A percentile compares a stretch with the other conserved stretches of the same genome.
Evolutionary conservation across 2,113 vertebrate genomes (phyloP).

Genomic region (Harpagus bidentatus): DNA sequence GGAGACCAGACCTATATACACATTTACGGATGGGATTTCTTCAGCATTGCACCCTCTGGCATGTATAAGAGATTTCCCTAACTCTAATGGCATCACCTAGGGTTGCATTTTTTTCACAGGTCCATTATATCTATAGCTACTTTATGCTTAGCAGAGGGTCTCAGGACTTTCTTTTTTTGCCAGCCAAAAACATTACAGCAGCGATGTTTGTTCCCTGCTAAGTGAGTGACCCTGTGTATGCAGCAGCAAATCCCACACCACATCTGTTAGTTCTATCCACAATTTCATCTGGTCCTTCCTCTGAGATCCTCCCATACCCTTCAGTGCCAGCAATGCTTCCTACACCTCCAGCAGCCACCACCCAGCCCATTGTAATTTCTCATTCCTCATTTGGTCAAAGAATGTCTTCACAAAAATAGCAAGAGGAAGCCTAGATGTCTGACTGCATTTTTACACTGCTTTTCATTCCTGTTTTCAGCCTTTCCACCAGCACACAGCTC

Average conservation of each 20-base stretch:
- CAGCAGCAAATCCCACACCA: not conserved
- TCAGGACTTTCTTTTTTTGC: not conserved
- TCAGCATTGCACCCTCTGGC: not conserved
- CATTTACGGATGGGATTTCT: not conserved
- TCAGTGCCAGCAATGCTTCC: not conserved
- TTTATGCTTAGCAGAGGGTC: not conserved
- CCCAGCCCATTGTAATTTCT: not conserved
- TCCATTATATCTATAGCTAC: not conserved
- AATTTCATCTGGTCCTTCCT: not conserved
- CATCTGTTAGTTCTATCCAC: not conserved
- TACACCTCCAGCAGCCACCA: not conserved
- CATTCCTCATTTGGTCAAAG: not conserved
- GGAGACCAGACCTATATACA: not conserved
- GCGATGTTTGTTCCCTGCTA: not conserved
- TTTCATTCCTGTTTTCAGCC: not conserved
- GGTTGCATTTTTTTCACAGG: not conserved
- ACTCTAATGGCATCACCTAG: not conserved
- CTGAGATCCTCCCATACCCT: not conserved
- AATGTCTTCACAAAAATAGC: not conserved
- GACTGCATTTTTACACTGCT: slow-evolving; percentile 12
- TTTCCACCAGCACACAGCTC: not conserved
- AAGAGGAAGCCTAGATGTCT: slow-evolving; percentile 14
- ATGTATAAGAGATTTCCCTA: not conserved
- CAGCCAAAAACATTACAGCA: not conserved
- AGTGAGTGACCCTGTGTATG: not conserved